Evolutionary conservation across 2,113 vertebrate species (phyloP).

Genomic region (Hymenochirus boettgeri): DNA sequence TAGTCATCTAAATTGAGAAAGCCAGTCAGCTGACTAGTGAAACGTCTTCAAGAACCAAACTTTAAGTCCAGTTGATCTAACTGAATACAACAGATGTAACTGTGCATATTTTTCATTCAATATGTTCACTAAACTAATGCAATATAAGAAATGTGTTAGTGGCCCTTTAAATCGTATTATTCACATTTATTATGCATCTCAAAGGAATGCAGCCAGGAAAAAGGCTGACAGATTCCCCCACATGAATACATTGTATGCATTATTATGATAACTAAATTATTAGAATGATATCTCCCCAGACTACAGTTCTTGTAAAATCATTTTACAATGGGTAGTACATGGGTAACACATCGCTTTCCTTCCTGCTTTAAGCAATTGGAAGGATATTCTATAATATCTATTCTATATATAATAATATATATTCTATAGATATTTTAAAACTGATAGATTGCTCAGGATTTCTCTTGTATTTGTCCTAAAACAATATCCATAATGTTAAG

Average conservation of each 20-base stretch:
- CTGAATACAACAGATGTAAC: no score
- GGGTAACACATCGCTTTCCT: constrained; percentile 24
- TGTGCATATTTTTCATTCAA: no score
- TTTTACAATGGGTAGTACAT: constrained; percentile 38
- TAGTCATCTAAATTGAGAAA: no score
- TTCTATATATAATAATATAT: no score
- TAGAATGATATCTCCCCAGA: constrained; percentile 31
- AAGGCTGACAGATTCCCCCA: constrained; percentile 36
- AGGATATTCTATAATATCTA: constrained; percentile 19
- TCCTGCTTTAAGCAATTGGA: constrained; percentile 11
- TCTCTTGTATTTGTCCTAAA: background rate
- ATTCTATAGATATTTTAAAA: constrained; percentile 12
- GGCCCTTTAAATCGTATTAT: no score
- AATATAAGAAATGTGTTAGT: no score
- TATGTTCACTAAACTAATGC: no score
- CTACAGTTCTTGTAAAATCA: constrained; percentile 35
- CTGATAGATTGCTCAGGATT: constrained; percentile 19
- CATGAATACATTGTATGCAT: constrained; percentile 27
- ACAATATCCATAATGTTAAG: background rate
- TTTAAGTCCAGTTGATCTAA: no score
- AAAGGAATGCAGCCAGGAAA: constrained; percentile 22
- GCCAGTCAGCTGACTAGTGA: no score
- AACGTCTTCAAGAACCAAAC: no score
- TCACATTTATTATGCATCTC: constrained; percentile 29
- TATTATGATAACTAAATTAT: constrained; percentile 42